A percentile compares a stretch with the other conserved stretches of the same genome.
phyloP scores from a whole-genome alignment of 2,888 invertebrate species.

The Podabrus alpinus region DNA sequence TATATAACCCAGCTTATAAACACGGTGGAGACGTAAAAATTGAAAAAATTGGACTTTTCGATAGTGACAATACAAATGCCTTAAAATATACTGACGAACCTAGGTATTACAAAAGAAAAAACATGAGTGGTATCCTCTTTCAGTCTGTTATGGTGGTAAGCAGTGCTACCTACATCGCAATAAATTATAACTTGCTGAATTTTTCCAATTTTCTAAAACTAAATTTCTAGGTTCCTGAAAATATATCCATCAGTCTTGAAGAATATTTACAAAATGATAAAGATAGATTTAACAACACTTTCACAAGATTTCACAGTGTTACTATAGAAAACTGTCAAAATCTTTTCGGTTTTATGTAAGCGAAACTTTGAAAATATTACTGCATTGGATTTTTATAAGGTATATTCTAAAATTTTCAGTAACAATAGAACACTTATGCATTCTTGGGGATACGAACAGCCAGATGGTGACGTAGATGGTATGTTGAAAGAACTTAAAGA shows the following conservation, averaged over 20 bases:
- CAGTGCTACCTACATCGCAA: no score
- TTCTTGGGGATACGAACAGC: constrained; percentile 67
- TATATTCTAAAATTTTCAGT: constrained; percentile 46
- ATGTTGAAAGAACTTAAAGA: constrained; percentile 65
- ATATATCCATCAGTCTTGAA: neutral
- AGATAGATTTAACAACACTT: constrained; percentile 61
- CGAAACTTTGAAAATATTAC: constrained; percentile 5
- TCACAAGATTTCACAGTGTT: constrained; percentile 67
- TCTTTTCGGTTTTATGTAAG: constrained; percentile 70
- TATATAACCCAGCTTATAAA: neutral
- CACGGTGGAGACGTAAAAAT: constrained; percentile 35
- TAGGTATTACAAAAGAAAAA: neutral
- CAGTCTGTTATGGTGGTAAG: neutral
- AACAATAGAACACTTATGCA: constrained; percentile 56
- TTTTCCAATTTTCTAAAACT: neutral
- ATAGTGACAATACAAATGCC: neutral
- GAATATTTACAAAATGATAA: constrained; percentile 12
- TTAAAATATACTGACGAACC: neutral
- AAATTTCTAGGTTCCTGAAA: constrained; percentile 20
- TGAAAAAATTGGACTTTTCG: constrained; percentile 53
- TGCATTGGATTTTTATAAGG: neutral
- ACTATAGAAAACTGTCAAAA: constrained; percentile 63
- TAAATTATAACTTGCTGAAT: neutral
- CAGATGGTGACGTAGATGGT: constrained; percentile 66
- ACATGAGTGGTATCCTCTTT: neutral